These are phyloP conservation scores for Harlomillsia oculata DNA, from an alignment of 1,140 invertebrate genomes.

Conservation along the genomic window DNA sequence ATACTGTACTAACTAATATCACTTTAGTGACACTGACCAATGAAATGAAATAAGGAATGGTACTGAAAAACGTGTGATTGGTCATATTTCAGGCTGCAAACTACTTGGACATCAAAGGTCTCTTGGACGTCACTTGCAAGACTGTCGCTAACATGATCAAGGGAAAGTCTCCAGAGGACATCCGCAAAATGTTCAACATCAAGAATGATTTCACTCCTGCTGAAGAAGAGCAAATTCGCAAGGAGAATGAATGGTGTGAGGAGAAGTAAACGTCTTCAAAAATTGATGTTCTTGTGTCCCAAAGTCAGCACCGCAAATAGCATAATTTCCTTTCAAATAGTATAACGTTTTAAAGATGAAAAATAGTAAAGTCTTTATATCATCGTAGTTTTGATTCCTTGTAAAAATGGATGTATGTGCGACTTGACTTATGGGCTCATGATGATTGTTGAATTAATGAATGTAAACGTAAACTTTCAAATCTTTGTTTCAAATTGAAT, in stretches of 20 bases:
- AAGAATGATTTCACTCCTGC: slow-evolving; percentile 96
- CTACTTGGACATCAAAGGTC: slow-evolving; percentile 95
- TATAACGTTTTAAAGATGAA: no score
- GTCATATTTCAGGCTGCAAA: slow-evolving; percentile 66
- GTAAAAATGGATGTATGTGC: no score
- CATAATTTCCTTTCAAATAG: no score
- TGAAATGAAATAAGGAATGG: neutral
- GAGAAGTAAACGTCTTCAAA: slow-evolving; percentile 57
- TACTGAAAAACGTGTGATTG: neutral
- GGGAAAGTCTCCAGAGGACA: slow-evolving; percentile 95
- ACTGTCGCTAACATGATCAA: slow-evolving; percentile 99
- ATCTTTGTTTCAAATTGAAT: no score
- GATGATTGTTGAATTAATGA: no score
- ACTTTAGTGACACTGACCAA: neutral
- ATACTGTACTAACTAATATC: neutral
- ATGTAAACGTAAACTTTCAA: no score
- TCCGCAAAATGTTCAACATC: slow-evolving; percentile 98
- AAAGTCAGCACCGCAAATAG: no score
- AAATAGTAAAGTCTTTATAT: no score
- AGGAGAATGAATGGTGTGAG: slow-evolving; percentile 98
- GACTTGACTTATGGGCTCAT: no score
- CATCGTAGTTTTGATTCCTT: no score
- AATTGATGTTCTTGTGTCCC: no score
- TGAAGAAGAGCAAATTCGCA: slow-evolving; percentile 91
- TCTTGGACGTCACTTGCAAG: slow-evolving; percentile 96